Evolutionary conservation across 2,888 invertebrate genomes (phyloP).

Genomic region (Itoplectis maculator): DNA sequence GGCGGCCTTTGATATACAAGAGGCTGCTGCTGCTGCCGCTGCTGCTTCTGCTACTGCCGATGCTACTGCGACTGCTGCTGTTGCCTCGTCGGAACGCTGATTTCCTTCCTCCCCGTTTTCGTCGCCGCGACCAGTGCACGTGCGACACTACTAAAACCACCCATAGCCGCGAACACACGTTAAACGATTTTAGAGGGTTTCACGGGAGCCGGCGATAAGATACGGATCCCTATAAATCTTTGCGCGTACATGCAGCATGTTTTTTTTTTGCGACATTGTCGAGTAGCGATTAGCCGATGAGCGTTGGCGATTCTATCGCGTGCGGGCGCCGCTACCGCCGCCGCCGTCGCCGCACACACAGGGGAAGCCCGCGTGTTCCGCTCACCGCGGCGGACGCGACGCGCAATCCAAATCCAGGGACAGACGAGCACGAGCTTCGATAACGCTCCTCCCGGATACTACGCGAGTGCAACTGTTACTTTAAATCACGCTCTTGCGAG

Average conservation of each 20-base stretch:
- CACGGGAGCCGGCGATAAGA: not conserved
- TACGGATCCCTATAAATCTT: too few relatives aligned
- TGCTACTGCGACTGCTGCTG: slow-evolving; percentile 5
- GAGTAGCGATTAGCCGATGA: slow-evolving; percentile 10
- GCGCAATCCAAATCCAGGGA: not conserved
- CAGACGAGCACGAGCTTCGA: too few relatives aligned
- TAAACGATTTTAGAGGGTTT: not conserved
- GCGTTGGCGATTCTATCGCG: too few relatives aligned
- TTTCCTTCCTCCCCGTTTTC: slow-evolving; percentile 32
- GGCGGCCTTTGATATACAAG: slow-evolving; percentile 14
- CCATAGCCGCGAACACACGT: not conserved
- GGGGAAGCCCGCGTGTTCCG: not conserved
- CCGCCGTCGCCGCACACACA: not conserved
- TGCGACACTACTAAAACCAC: not conserved
- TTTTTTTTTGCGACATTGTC: not conserved
- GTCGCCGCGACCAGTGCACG: not conserved
- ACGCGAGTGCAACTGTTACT: too few relatives aligned
- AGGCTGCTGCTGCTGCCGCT: slow-evolving; percentile 4
- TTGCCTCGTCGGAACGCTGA: slow-evolving; percentile 15
- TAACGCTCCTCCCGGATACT: too few relatives aligned
- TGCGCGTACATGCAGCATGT: not conserved
- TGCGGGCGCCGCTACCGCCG: too few relatives aligned
- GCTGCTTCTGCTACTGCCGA: not conserved
- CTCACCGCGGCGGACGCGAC: not conserved
- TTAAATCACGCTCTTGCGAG: too few relatives aligned